These are phyloP conservation scores for Sylvilagus bachmani DNA, from an alignment of 2,113 vertebrate genomes.

Conservation along the genomic window DNA sequence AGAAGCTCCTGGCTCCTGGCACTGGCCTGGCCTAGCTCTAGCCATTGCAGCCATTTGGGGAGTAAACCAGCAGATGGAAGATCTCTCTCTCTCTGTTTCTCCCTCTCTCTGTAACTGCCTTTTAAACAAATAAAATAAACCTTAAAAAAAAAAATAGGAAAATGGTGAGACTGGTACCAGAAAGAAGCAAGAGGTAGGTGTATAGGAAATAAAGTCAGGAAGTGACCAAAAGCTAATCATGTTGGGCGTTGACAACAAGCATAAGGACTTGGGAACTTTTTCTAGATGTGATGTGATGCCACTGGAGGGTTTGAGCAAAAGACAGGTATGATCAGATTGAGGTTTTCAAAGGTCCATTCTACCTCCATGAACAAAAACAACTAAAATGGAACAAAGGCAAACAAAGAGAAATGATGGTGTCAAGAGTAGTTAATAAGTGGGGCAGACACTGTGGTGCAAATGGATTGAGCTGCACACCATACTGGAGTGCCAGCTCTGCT, in stretches of 20 bases:
- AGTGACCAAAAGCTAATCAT: background rate
- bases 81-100: no score
- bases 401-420: background rate
- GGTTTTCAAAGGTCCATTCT: constrained; percentile 22
- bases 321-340: background rate
- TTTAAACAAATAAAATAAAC: no score
- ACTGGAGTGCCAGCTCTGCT: no score
- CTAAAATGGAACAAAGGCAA: constrained; percentile 44
- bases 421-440: no score
- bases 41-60: no score
- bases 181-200: background rate
- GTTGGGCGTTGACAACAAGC: background rate
- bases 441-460: no score
- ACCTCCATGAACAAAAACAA: background rate
- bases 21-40: no score
- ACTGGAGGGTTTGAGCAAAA: background rate
- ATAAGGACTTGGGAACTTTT: constrained; percentile 37
- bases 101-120: no score
- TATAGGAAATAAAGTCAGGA: background rate
- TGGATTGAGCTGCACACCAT: no score
- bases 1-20: no score
- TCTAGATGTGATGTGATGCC: constrained; percentile 32
- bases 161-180: background rate
- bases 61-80: no score
- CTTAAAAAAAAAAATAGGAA: background rate